Evolutionary conservation across 2,888 invertebrate species (phyloP), one percentile per base, ranked within the genome.

Genomic region (Volucella inanis): DNA sequence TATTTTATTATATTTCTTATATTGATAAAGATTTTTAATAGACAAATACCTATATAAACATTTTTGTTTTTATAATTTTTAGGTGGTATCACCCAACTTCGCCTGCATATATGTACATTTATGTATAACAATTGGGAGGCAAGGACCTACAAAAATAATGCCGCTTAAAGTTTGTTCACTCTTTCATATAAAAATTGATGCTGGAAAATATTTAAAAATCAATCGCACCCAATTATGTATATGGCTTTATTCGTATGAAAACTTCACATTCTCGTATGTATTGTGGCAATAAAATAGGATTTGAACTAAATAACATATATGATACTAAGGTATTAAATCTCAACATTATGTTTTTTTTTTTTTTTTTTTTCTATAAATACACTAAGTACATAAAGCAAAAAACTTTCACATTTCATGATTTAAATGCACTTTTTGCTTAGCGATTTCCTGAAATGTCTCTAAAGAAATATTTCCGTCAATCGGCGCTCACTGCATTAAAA

Each of bases 401-500:
- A 39, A 59, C 78, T 79, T 79, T 79, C 64, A 72, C 65, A 72
- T 65, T 79, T 71, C 57, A 64, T 15, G 43, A 38, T 14, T 14
- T 38, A 41, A 71, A 57, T 50, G 22, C 49, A 47, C 38, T 15
- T 62, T 22, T n/a, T 39, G 22, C 59, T 59, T 31, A 15, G 2
- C 43, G 12, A 57, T 72, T 79, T 79, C 72, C 78, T 79, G 78
- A 72, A 64, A 71, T 49, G 71, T 70, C 43, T 57, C 64, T 54
- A 47, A 41, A 15, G 31, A 55, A 14, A 41, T 57, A 78, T 64
- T 78, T 78, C 64, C 78, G 50, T 59, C 45, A 49, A 57, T 65
- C 38, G 41, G 41, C 54, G 15, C 62, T 45, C 43, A 41, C 10
- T 8, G 49, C 38, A 59, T 77, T 49, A 39, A 41, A n/a, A 57